phyloP scores from a whole-genome alignment of 1,140 invertebrate genomes.

The Lerema accius region DNA sequence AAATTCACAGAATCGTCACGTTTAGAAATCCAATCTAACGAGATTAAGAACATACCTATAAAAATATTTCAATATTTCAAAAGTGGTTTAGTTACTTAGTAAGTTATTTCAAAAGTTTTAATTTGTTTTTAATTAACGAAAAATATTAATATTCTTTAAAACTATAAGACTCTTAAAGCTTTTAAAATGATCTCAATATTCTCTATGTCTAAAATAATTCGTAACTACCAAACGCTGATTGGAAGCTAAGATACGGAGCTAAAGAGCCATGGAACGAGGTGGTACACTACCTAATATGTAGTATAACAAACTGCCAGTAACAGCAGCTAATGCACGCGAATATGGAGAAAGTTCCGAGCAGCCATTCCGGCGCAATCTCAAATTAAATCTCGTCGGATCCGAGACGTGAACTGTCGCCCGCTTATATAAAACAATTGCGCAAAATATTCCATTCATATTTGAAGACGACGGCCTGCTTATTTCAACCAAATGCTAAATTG shows the following conservation, averaged over 20 bases:
- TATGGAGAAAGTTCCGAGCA: constrained; percentile 61
- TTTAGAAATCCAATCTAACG: no score
- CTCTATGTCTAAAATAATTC: no score
- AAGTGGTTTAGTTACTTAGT: no score
- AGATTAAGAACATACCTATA: no score
- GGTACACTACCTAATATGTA: constrained; percentile 39
- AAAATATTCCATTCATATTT: constrained; percentile 29
- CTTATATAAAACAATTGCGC: constrained; percentile 44
- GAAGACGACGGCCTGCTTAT: constrained; percentile 21
- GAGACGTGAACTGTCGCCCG: constrained; percentile 49
- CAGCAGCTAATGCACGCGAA: constrained; percentile 58
- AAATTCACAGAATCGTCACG: no score
- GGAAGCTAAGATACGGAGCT: constrained; percentile 36
- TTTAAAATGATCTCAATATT: no score
- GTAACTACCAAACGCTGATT: neutral
- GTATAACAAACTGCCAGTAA: constrained; percentile 55
- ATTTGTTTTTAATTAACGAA: no score
- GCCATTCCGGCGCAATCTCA: constrained; percentile 67
- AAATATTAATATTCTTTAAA: no score
- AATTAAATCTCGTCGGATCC: constrained; percentile 70
- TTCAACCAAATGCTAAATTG: constrained; percentile 1
- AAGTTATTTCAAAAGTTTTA: no score
- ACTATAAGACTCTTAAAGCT: no score
- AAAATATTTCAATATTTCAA: no score
- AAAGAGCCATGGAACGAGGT: constrained; percentile 37